Percentiles rank a stretch among this genome's conserved stretches.
Conservation (phyloP, 2,888 invertebrate genomes). For the Linnaemya tessellans region DNA sequence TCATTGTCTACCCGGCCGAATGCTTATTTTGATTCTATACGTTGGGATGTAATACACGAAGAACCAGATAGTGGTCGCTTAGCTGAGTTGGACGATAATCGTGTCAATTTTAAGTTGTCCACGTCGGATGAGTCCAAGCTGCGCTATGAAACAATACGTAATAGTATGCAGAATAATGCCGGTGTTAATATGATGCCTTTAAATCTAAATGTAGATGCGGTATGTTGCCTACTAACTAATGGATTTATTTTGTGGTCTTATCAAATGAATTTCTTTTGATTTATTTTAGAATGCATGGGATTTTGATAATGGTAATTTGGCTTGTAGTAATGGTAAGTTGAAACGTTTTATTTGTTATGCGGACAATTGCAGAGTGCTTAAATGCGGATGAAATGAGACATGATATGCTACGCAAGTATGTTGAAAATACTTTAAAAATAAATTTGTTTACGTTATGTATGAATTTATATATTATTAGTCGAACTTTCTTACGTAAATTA, state of each 20-base stretch:
- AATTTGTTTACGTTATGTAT: no score
- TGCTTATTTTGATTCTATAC: conserved; percentile 74
- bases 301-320: conserved; percentile 76
- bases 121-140: conserved; percentile 78
- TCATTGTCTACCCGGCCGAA: conserved; percentile 62
- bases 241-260: not conserved
- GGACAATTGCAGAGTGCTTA: not conserved
- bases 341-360: conserved; percentile 16
- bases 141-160: conserved; percentile 80
- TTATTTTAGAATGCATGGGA: conserved; percentile 86
- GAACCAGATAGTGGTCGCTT: conserved; percentile 73
- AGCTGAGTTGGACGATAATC: conserved; percentile 56
- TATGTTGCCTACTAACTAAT: conserved; percentile 80
- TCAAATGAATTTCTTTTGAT: conserved; percentile 17
- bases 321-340: conserved; percentile 59
- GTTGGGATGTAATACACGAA: conserved; percentile 80
- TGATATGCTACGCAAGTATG: conserved; percentile 27
- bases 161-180: conserved; percentile 78
- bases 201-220: conserved; percentile 88
- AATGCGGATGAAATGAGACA: conserved; percentile 13
- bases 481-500: no score
- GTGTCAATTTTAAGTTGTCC: conserved; percentile 78
- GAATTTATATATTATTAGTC: no score
- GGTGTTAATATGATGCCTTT: conserved; percentile 84
- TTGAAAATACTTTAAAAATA: not conserved